phyloP scores from a whole-genome alignment of 2,113 vertebrate genomes.

The Oreochromis niloticus region DNA sequence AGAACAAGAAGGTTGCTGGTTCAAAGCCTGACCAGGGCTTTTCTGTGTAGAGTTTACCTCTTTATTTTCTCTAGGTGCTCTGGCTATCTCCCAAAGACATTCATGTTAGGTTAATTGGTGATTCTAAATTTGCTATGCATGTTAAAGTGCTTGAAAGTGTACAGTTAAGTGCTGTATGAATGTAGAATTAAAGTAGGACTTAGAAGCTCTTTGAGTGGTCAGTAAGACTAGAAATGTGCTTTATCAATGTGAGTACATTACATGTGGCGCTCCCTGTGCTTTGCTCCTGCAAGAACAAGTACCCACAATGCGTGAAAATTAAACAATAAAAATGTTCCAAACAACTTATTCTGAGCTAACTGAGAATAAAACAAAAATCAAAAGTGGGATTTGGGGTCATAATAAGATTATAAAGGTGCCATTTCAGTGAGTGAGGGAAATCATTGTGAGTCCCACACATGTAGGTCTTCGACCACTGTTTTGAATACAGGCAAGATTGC shows the following conservation, averaged over 20 bases:
- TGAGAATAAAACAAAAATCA: not conserved
- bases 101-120: not conserved
- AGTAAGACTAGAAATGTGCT: not conserved
- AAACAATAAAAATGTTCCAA: not conserved
- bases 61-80: not conserved
- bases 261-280: not conserved
- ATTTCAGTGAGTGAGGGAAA: not conserved
- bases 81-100: not conserved
- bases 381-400: not conserved
- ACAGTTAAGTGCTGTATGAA: not conserved
- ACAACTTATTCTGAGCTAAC: not conserved
- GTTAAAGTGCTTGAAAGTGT: not conserved
- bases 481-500: not conserved
- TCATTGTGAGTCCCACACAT: not conserved
- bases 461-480: accelerated
- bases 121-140: not conserved
- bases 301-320: not conserved
- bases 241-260: not conserved
- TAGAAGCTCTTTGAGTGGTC: not conserved
- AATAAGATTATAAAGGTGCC: not conserved
- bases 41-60: not conserved
- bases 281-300: not conserved
- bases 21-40: no score
- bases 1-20: not conserved
- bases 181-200: not conserved